These are phyloP conservation scores for Trichosurus vulpecula DNA, from an alignment of 2,797 vertebrate species.

Conservation along the genomic window DNA sequence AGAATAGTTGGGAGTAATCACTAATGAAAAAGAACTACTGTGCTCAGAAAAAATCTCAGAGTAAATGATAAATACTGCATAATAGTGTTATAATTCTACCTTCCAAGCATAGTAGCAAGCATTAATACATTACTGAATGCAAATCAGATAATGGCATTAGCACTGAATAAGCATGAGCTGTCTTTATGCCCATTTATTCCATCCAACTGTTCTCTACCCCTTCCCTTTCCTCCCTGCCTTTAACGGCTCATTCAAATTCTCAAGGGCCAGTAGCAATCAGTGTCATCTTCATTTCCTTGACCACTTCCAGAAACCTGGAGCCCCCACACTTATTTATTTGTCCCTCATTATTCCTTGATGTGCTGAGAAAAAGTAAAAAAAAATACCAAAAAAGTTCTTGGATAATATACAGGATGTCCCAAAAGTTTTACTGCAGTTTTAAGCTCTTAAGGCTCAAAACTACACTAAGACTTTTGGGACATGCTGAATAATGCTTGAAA, in stretches of 20 bases:
- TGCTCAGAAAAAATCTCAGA: slow-evolving; percentile 47
- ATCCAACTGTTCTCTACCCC: slow-evolving; percentile 5
- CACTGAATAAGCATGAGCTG: slow-evolving; percentile 21
- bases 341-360: neutral
- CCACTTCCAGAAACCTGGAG: slow-evolving; percentile 21
- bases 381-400: neutral
- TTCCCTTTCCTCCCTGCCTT: slow-evolving; percentile 7
- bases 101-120: neutral
- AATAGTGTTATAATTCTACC: slow-evolving; percentile 19
- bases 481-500: neutral
- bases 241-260: slow-evolving; percentile 26
- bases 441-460: neutral
- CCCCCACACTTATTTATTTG: neutral
- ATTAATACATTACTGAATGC: slow-evolving; percentile 48
- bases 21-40: slow-evolving; percentile 34
- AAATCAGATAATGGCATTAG: slow-evolving; percentile 44
- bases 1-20: neutral
- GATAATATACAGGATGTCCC: neutral
- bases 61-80: neutral
- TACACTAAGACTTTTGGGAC: neutral
- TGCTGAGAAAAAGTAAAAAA: neutral
- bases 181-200: slow-evolving; percentile 33
- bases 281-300: slow-evolving; percentile 32
- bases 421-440: neutral
- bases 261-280: neutral